Percentiles rank a stretch among this genome's conserved stretches.
These are phyloP conservation scores for Drosophila nasuta DNA, from an alignment of 1,140 invertebrate species.

Conservation along the genomic window DNA sequence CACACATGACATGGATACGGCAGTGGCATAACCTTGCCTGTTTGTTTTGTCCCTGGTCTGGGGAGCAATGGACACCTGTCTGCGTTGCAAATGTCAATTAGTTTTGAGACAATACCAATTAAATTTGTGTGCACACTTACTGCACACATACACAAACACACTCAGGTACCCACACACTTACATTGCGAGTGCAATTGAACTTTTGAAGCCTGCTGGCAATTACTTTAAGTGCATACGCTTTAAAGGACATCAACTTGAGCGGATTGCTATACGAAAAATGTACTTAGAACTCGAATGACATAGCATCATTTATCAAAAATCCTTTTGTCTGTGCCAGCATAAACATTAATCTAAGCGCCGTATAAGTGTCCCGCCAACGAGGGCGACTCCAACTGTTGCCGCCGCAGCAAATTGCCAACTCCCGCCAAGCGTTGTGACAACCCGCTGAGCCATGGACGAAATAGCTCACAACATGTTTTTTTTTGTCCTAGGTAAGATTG, in stretches of 20 bases:
- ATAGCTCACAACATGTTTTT: constrained; percentile 43
- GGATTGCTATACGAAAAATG: constrained; percentile 33
- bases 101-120: constrained; percentile 61
- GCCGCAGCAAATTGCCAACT: background rate
- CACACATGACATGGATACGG: constrained; percentile 16
- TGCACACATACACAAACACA: constrained; percentile 4
- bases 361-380: constrained; percentile 43
- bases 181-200: constrained; percentile 31
- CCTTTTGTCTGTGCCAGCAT: constrained; percentile 68
- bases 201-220: constrained; percentile 44
- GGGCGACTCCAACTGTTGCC: background rate
- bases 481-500: constrained; percentile 63
- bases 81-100: constrained; percentile 73
- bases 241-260: constrained; percentile 36
- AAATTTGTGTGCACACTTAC: constrained; percentile 34
- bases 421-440: background rate
- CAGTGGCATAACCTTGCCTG: constrained; percentile 15
- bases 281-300: constrained; percentile 44
- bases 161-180: background rate
- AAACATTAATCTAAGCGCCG: constrained; percentile 72
- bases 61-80: constrained; percentile 59
- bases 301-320: constrained; percentile 79
- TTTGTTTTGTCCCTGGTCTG: constrained; percentile 25
- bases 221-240: constrained; percentile 52
- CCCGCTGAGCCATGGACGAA: background rate